These are phyloP conservation scores for Lagria hirta DNA, from an alignment of 2,888 invertebrate genomes.

Conservation along the genomic window DNA sequence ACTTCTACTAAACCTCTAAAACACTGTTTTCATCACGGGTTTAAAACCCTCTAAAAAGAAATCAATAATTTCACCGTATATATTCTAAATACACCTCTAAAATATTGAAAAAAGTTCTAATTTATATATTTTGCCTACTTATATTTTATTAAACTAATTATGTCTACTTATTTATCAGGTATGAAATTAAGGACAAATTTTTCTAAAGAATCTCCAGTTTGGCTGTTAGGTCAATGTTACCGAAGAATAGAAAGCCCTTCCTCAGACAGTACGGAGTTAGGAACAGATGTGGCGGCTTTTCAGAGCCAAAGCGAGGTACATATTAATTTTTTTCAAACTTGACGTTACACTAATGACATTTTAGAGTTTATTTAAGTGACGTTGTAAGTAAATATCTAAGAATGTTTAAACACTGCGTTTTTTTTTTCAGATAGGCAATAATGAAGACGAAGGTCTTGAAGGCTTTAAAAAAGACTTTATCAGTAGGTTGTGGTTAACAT, in stretches of 20 bases:
- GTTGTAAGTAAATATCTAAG: too few species aligned
- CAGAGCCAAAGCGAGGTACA: slow-evolving; percentile 60
- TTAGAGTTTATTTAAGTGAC: too few species aligned
- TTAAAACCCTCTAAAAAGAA: too few species aligned
- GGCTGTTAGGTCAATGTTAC: slow-evolving; percentile 82
- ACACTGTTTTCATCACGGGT: too few species aligned
- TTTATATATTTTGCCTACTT: too few species aligned
- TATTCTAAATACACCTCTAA: too few species aligned
- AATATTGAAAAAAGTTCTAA: too few species aligned
- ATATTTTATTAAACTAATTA: slow-evolving; percentile 1
- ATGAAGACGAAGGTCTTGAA: slow-evolving; percentile 66
- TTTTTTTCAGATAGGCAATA: slow-evolving; percentile 35
- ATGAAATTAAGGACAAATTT: slow-evolving; percentile 72
- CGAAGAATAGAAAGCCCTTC: slow-evolving; percentile 59
- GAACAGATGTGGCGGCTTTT: slow-evolving; percentile 62
- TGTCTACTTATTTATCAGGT: slow-evolving; percentile 37
- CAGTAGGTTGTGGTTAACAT: slow-evolving; percentile 85
- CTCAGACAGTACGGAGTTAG: slow-evolving; percentile 59
- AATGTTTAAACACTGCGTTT: too few species aligned
- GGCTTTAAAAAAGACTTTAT: slow-evolving; percentile 82
- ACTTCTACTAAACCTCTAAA: too few species aligned
- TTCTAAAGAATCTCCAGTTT: slow-evolving; percentile 85
- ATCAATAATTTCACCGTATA: too few species aligned
- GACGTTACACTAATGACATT: too few species aligned
- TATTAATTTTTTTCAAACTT: too few species aligned